Base-by-base conservation (phyloP, 2,113 vertebrate genomes). In the Dipodomys spectabilis region DNA sequence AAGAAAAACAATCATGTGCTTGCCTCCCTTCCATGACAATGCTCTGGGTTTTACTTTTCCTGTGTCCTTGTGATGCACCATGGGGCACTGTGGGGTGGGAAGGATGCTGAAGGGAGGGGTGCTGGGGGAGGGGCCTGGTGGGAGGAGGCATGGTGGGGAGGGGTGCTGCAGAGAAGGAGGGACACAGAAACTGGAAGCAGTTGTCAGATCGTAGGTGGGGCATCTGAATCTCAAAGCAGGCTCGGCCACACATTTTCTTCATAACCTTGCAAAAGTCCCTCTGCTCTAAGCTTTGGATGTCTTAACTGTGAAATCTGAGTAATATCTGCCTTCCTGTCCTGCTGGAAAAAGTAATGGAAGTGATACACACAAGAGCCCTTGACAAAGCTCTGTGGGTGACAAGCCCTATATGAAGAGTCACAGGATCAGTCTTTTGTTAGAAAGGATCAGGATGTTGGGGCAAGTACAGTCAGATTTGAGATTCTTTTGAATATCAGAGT, bases 241-340 rank as follows among this genome's bases (percentile, higher is more conserved):
- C 35, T 89, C 80, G 78, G 39, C 39, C 79, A 22, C 89, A 77
- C 7, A 78, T 93, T 93, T 69, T 78, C 84, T 82, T 73, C 83
- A 28, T 86, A 83, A 93, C 73, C 89, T 95, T 93, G 87, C 72
- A 80, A 89, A 91, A 89, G 78, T 90, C 67, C 77, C 90, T 90
- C 67, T n/a, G 45, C 75, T 93, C 49, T 62, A 81, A 91, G 69
- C 44, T 69, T 88, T 81, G 62, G 35, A 28, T 82, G 93, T 79
- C 22, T 79, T 65, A 16, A 88, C 89, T 92, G 30, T 78, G 81
- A 96, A 95, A 83, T 78, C 57, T 95, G 84, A n/a, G 79, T 87
- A 73, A 86, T 68, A 84, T 86, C 79, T 69, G 65, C 91, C 32
- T 93, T 0, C 4, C 4, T 81, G 69, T 57, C 68, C 49, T 82